Evolutionary conservation across 1,140 invertebrate species (phyloP), one percentile per base, ranked within the genome.

Genomic region (Dinoponera quadriceps): DNA sequence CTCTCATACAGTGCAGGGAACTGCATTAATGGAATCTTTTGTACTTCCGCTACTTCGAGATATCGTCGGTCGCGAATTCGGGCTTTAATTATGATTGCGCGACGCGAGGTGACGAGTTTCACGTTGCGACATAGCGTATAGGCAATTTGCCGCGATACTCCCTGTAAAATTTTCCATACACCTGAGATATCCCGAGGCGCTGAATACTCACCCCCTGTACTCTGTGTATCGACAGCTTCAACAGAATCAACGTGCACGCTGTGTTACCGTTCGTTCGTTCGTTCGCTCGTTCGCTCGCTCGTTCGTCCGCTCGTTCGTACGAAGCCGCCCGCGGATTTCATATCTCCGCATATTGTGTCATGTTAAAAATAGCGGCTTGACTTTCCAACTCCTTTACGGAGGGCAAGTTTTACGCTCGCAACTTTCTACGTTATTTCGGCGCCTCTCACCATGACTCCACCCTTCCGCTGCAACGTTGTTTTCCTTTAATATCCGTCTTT

Each of bases 321-420:
- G n/a, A n/a, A n/a, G n/a, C 18, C 18, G 60, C 22, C 66, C 74
- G 48, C 16, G 29, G 49, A 66, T 77, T 77, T 66, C 49, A 66
- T 66, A 77, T 77, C 60, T 62, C 29, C 49, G 13, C 65, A 63
- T 75, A 75, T 75, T 65, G 62, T 66, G 29, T 51, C 69, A 73
- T n/a, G 59, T 83, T 78, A 65, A 86, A 82, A 63, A 83, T 77
- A 73, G 85, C 54, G 63, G 80, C 48, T 65, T 74, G 60, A 86
- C 80, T 87, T 87, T 87, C 81, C 66, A 83, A 44, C 29, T 87
- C 75, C 72, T 87, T 87, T 72, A 73, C 74, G 80, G 80, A 86
- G 71, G 68, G 66, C 85, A 78, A 86, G 16, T 68, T 73, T 75
- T 85, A 66, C 27, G 78, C 51, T 66, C 38, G 63, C n/a, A 16